Conservation (phyloP, 2,888 invertebrate species). For the Tiliacea aurago region DNA sequence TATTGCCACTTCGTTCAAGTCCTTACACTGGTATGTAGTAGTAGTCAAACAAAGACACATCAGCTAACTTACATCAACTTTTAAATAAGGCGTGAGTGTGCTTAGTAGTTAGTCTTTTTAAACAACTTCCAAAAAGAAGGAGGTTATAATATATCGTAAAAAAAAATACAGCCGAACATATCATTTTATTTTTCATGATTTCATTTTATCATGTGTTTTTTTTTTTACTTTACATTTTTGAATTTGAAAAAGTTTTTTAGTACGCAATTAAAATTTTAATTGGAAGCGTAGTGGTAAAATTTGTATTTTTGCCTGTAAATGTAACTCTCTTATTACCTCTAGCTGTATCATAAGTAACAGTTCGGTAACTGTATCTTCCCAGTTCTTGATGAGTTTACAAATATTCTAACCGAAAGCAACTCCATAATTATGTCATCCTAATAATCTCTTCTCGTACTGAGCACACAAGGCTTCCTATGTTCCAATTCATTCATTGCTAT, state of each 20-base stretch:
- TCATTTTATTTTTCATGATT: no score
- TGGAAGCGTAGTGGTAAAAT: not conserved
- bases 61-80: no score
- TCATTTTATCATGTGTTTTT: no score
- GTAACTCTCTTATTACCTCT: not conserved
- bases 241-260: no score
- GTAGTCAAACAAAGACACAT: not conserved
- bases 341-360: not conserved
- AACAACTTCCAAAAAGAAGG: no score
- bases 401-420: not conserved
- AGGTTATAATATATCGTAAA: no score
- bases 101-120: not conserved
- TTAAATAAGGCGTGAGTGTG: not conserved
- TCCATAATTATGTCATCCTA: not conserved
- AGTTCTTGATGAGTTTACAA: not conserved
- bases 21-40: no score
- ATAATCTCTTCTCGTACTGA: not conserved
- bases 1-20: not conserved
- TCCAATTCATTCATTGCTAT: not conserved
- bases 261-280: not conserved
- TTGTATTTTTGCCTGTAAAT: not conserved
- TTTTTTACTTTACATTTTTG: no score
- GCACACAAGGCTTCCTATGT: not conserved
- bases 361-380: not conserved
- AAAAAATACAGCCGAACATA: no score